phyloP scores from a whole-genome alignment of 2,113 vertebrate genomes.

The Bungarus multicinctus region DNA sequence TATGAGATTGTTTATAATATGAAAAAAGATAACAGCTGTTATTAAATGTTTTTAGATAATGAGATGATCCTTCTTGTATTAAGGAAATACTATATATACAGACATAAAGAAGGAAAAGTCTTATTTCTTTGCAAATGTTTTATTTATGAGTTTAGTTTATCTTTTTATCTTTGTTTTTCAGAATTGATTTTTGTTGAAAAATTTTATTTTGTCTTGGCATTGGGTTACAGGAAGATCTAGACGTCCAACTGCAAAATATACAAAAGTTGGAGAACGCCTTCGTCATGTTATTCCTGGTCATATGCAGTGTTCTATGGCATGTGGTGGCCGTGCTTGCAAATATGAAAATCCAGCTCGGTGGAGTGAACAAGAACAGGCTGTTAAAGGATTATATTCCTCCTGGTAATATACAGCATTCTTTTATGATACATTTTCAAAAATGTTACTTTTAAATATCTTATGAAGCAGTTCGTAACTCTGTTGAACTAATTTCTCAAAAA shows the following conservation, averaged over 20 bases:
- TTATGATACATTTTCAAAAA: background rate
- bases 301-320: conserved; percentile 96
- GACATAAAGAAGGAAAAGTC: background rate
- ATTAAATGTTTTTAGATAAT: background rate
- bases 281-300: conserved; percentile 92
- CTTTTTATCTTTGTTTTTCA: background rate
- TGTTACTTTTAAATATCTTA: background rate
- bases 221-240: conserved; percentile 69
- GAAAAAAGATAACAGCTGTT: background rate
- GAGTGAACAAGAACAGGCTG: conserved; percentile 87
- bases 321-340: conserved; percentile 93
- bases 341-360: conserved; percentile 94
- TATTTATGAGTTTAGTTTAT: background rate
- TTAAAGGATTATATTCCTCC: conserved; percentile 92
- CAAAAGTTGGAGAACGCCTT: conserved; percentile 91
- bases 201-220: background rate
- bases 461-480: background rate
- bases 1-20: background rate
- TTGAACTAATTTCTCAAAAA: background rate
- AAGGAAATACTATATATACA: background rate
- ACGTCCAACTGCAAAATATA: conserved; percentile 91
- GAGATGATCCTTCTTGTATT: background rate
- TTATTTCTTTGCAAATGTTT: background rate
- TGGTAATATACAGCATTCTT: conserved; percentile 73
- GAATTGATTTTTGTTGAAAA: background rate